Evolutionary conservation across 2,797 vertebrate genomes (phyloP).

Genomic region (Helostoma temminkii): DNA sequence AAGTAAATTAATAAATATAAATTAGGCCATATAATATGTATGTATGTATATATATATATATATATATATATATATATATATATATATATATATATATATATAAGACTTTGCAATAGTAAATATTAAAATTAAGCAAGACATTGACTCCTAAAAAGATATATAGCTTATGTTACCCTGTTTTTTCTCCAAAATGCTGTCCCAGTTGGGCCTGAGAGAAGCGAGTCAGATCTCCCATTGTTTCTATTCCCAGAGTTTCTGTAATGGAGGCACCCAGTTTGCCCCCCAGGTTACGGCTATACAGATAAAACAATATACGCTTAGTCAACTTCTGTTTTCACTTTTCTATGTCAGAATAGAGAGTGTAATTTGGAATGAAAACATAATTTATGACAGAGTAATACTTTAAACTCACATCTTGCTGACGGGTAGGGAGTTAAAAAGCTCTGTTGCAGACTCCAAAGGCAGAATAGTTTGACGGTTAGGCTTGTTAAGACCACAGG

Average conservation of each 20-base stretch:
- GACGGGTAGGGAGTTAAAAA: conserved; percentile 91
- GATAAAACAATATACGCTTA: conserved; percentile 2
- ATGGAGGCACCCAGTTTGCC: conserved; percentile 94
- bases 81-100: too few species aligned
- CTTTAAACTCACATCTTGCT: conserved; percentile 89
- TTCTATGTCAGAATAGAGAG: too few species aligned
- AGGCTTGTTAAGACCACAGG: conserved; percentile 97
- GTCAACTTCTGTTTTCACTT: neutral
- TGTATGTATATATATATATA: too few species aligned
- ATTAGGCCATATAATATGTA: neutral
- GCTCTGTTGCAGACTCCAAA: conserved; percentile 86
- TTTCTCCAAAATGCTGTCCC: conserved; percentile 92
- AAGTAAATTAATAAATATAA: neutral
- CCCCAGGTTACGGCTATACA: conserved; percentile 90
- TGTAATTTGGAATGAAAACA: neutral
- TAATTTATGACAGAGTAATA: neutral
- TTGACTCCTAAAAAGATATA: neutral
- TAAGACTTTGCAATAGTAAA: neutral
- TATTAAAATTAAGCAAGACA: neutral
- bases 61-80: too few species aligned
- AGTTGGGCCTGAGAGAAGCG: conserved; percentile 88
- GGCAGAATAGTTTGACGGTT: conserved; percentile 94
- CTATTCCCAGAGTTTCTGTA: conserved; percentile 85
- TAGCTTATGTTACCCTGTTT: conserved; percentile 89
- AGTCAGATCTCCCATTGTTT: conserved; percentile 92